These are phyloP conservation scores for Malacoctenus gilli DNA, from an alignment of 2,797 vertebrate genomes.

Conservation along the genomic window DNA sequence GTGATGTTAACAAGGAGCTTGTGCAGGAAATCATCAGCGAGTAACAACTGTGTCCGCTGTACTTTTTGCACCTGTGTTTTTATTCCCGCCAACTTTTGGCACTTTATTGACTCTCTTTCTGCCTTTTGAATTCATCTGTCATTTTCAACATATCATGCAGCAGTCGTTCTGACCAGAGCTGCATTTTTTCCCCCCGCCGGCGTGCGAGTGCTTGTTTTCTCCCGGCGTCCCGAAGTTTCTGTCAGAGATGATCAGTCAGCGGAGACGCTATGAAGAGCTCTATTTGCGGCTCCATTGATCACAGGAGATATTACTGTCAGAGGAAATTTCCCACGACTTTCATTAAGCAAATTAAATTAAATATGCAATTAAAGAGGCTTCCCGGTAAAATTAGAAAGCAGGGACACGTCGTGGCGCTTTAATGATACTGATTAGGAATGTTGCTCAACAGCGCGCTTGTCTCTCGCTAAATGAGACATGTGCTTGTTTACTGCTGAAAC, in stretches of 20 bases:
- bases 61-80: no score
- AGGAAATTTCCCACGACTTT: slow-evolving; percentile 85
- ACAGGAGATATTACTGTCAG: slow-evolving; percentile 82
- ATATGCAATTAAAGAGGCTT: slow-evolving; percentile 75
- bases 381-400: slow-evolving; percentile 68
- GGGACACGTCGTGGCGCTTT: slow-evolving; percentile 64
- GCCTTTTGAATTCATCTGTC: no score
- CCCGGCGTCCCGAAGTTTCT: slow-evolving; percentile 68
- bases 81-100: no score
- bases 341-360: slow-evolving; percentile 85
- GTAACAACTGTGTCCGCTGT: no score
- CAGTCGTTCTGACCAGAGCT: slow-evolving; percentile 7
- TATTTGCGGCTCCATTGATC: slow-evolving; percentile 84
- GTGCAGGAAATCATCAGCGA: no score
- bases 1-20: no score
- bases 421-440: slow-evolving; percentile 60
- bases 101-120: no score
- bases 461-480: slow-evolving; percentile 56
- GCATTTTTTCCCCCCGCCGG: no score
- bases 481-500: slow-evolving; percentile 62
- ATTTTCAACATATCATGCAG: no score
- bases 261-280: slow-evolving; percentile 82
- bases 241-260: slow-evolving; percentile 81
- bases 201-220: slow-evolving; percentile 62
- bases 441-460: slow-evolving; percentile 42